phyloP scores from a whole-genome alignment of 1,140 invertebrate genomes.

The Aphidius ervi region DNA sequence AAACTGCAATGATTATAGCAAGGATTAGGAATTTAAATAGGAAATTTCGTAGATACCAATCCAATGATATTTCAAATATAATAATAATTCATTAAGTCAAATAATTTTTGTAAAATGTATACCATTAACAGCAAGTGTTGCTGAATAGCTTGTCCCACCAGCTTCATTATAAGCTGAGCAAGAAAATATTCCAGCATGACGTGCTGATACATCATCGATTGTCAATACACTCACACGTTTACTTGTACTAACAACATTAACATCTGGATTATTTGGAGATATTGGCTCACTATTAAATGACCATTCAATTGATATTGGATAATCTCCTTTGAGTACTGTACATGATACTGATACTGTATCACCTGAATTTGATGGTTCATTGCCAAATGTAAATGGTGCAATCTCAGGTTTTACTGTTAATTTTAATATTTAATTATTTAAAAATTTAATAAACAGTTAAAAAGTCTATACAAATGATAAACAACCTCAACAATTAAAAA shows the following conservation, averaged over 20 bases:
- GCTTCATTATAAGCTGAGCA: slow-evolving; percentile 67
- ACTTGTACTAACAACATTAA: slow-evolving; percentile 62
- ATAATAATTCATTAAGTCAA: neutral
- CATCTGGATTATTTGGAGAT: slow-evolving; percentile 56
- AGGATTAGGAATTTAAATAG: no score
- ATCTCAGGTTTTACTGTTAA: slow-evolving; percentile 61
- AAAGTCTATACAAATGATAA: no score
- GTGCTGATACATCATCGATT: slow-evolving; percentile 63
- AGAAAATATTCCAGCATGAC: slow-evolving; percentile 69
- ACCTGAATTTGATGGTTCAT: slow-evolving; percentile 62
- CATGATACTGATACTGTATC: slow-evolving; percentile 68
- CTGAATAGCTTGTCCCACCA: slow-evolving; percentile 61
- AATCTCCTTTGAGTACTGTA: slow-evolving; percentile 67
- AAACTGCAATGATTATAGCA: no score
- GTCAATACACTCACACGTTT: slow-evolving; percentile 67
- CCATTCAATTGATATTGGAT: slow-evolving; percentile 64
- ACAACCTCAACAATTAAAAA: no score
- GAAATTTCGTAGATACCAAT: no score
- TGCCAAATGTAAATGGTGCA: slow-evolving; percentile 60
- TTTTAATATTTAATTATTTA: neutral
- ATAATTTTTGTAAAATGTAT: slow-evolving; percentile 21
- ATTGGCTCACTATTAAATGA: slow-evolving; percentile 54
- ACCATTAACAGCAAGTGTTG: slow-evolving; percentile 72
- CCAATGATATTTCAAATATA: no score
- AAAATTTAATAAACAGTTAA: no score